phyloP scores from a whole-genome alignment of 2,797 vertebrate genomes.

The Sebastes vulpes region DNA sequence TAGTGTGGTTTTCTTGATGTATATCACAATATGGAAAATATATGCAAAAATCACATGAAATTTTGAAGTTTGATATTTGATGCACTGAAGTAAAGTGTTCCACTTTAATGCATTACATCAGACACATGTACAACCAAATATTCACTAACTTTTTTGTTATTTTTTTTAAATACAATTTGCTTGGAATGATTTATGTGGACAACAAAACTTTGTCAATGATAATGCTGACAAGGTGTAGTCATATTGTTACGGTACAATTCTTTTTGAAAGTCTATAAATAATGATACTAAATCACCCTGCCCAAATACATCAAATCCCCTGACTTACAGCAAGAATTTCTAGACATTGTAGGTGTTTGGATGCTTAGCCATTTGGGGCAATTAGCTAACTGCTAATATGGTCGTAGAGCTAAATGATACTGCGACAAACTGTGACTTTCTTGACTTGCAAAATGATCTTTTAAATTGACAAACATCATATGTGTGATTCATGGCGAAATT shows the following conservation, averaged over 20 bases:
- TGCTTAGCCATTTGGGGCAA: too few species aligned
- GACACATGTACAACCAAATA: too few species aligned
- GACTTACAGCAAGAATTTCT: background rate
- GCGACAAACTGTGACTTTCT: too few species aligned
- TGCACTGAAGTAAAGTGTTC: background rate
- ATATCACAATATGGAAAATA: background rate
- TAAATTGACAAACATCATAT: too few species aligned
- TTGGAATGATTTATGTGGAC: background rate
- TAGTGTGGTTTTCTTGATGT: background rate
- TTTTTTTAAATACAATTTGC: background rate
- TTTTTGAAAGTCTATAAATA: background rate
- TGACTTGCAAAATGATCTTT: too few species aligned
- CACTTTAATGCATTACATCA: background rate
- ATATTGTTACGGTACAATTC: background rate
- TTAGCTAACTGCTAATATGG: too few species aligned
- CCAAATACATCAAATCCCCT: background rate
- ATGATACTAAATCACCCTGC: background rate
- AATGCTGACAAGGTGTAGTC: background rate
- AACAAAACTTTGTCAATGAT: background rate
- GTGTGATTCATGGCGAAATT: too few species aligned
- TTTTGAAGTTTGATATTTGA: background rate
- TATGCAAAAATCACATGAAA: background rate
- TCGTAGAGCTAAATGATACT: too few species aligned
- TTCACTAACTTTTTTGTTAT: too few species aligned
- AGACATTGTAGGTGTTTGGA: background rate